phyloP scores from a whole-genome alignment of 2,797 vertebrate genomes.

The Echiichthys vipera region DNA sequence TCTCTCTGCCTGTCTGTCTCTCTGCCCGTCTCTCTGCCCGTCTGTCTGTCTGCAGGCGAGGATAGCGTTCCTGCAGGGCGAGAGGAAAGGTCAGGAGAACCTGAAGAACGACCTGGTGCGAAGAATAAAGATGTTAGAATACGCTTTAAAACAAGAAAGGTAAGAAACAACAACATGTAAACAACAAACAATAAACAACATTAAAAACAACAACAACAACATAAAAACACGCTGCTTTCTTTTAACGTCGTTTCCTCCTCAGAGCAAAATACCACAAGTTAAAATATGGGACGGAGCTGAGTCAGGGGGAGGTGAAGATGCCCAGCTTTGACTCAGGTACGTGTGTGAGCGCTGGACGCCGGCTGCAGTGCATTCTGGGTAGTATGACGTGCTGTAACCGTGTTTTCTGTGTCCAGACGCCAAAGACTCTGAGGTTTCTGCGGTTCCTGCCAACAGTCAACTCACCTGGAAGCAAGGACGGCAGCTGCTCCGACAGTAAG shows the following conservation, averaged over 20 bases:
- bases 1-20: no score
- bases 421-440: constrained; percentile 96
- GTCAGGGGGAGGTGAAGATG: constrained; percentile 98
- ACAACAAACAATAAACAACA: no score
- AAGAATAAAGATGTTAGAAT: constrained; percentile 99
- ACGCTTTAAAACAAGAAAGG: constrained; percentile 99
- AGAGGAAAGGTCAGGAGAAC: constrained; percentile 99
- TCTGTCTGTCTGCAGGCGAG: constrained; percentile 86
- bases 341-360: no score
- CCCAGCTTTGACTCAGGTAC: constrained; percentile 97
- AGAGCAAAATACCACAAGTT: constrained; percentile 99
- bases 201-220: no score
- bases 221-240: no score
- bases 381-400: no score
- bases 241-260: constrained; percentile 52
- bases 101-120: constrained; percentile 99
- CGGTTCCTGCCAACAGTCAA: constrained; percentile 96
- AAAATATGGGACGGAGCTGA: constrained; percentile 98
- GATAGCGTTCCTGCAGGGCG: constrained; percentile 99
- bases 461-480: constrained; percentile 99
- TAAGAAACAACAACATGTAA: constrained; percentile 74
- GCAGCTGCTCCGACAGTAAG: constrained; percentile 98
- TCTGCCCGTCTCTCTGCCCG: not conserved
- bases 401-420: constrained; percentile 91
- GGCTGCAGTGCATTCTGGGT: no score